These are phyloP conservation scores for Elmis aenea DNA, from an alignment of 2,888 invertebrate genomes.

Conservation along the genomic window DNA sequence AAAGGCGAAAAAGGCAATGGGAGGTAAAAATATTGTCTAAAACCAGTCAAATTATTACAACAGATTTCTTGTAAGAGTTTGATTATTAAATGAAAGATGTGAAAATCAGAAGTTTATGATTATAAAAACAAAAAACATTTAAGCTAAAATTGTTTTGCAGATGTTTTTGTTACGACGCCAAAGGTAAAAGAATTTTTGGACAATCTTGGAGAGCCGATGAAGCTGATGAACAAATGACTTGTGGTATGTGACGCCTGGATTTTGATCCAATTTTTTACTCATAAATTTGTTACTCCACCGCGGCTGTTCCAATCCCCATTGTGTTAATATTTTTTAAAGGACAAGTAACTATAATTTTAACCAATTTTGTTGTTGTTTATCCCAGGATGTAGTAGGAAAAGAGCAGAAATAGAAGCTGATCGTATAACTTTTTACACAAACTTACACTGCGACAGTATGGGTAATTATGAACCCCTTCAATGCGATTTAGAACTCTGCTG, in stretches of 20 bases:
- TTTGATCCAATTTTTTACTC: slow-evolving; percentile 3
- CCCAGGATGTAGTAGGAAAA: slow-evolving; percentile 59
- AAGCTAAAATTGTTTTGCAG: slow-evolving; percentile 32
- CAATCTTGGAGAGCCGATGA: slow-evolving; percentile 56
- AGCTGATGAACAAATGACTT: slow-evolving; percentile 60
- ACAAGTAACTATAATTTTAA: neutral
- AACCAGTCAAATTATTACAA: slow-evolving; percentile 14
- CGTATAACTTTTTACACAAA: slow-evolving; percentile 44
- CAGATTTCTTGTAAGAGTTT: slow-evolving; percentile 13
- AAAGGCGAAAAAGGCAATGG: slow-evolving; percentile 59
- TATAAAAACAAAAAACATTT: no score
- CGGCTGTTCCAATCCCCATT: no score
- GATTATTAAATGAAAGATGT: no score
- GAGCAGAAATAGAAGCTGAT: slow-evolving; percentile 50
- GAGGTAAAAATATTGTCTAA: slow-evolving; percentile 44
- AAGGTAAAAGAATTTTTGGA: slow-evolving; percentile 61
- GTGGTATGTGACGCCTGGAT: no score
- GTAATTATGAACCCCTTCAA: slow-evolving; percentile 65
- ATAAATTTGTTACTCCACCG: slow-evolving; percentile 1
- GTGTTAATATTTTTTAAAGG: neutral
- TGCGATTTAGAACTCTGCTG: slow-evolving; percentile 64
- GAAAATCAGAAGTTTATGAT: no score
- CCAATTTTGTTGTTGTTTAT: slow-evolving; percentile 3
- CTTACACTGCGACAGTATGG: slow-evolving; percentile 59
- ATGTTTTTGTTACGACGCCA: slow-evolving; percentile 61